Base-by-base conservation (phyloP, 2,888 invertebrate genomes). In the Calliphora vomitoria region DNA sequence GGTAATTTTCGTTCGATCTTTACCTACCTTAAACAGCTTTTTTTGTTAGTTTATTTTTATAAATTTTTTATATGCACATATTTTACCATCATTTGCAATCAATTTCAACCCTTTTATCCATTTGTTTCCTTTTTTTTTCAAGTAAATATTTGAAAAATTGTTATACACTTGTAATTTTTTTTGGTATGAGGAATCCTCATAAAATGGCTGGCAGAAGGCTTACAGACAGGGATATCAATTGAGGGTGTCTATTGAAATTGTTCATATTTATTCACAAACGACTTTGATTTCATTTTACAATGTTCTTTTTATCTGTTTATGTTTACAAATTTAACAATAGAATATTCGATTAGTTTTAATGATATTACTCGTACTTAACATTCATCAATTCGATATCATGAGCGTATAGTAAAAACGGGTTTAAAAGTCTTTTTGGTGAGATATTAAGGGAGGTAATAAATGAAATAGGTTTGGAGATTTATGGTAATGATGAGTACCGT, bases 141-240 rank as follows among this genome's bases (percentile, higher is more conserved):
- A 75, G 60, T 74, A 88, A 87, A 72, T 90, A 89, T 90, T 91
- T 92, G 90, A 92, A 91, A 91, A 91, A 92, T 92, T 91, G 89
- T 91, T 88, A 82, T 90, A 90, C 90, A 92, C 91, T 91, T 91
- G 90, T 85, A 82, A 87, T 79, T n/a, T 41, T n/a, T 41, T 68
- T 41, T 74, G 62, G 80, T 64, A 69, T 78, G 74, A 75, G 81
- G 5, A 35, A 35, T 64, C 41, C 58, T 53, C 3, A 13, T 38
- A 58, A 81, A 69, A 79, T 71, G 74, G 72, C 72, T 78, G 62
- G 38, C 18, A 8, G 53, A 72, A 55, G 66, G 78, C 31, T 53
- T 44, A 50, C 20, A 3, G 13, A 8, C 5, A 13, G 55, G 38
- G 15, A 3, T 66, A 62, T 50, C 68, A 75, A 81, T 68, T 66